Evolutionary conservation across 2,113 vertebrate genomes (phyloP).

Genomic region (Bostrychus sinensis): DNA sequence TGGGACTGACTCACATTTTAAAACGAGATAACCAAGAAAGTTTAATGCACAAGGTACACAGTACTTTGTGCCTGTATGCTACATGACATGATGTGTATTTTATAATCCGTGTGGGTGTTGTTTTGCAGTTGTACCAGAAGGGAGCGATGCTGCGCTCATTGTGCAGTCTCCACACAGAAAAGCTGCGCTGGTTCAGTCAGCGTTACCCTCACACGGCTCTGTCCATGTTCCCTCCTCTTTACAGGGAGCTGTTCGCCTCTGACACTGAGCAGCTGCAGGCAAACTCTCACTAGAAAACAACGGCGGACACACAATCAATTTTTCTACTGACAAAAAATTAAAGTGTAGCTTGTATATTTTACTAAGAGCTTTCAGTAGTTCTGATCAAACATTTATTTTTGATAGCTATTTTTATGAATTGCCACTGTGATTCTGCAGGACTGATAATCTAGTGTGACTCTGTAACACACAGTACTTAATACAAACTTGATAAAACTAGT

Average conservation of each 20-base stretch:
- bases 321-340: constrained; percentile 50
- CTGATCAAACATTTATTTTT: too few relatives aligned
- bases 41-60: constrained; percentile 84
- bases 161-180: constrained; percentile 89
- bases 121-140: constrained; percentile 84
- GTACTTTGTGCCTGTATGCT: neutral
- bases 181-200: constrained; percentile 86
- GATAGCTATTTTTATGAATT: neutral
- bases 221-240: constrained; percentile 89
- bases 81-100: neutral
- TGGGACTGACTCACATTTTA: constrained; percentile 84
- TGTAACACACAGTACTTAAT: too few relatives aligned
- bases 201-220: constrained; percentile 83
- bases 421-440: neutral
- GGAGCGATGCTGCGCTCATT: constrained; percentile 82
- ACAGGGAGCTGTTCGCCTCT: constrained; percentile 90
- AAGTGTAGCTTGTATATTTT: constrained; percentile 3
- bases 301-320: constrained; percentile 50
- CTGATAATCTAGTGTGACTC: neutral
- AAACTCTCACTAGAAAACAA: constrained; percentile 55
- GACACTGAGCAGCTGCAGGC: constrained; percentile 78
- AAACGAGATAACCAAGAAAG: constrained; percentile 84
- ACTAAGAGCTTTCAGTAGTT: neutral
- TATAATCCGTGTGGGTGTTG: constrained; percentile 19
- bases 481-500: too few relatives aligned